These are phyloP conservation scores for Dicerorhinus sumatrensis DNA, from an alignment of 2,113 vertebrate genomes.

Conservation along the genomic window DNA sequence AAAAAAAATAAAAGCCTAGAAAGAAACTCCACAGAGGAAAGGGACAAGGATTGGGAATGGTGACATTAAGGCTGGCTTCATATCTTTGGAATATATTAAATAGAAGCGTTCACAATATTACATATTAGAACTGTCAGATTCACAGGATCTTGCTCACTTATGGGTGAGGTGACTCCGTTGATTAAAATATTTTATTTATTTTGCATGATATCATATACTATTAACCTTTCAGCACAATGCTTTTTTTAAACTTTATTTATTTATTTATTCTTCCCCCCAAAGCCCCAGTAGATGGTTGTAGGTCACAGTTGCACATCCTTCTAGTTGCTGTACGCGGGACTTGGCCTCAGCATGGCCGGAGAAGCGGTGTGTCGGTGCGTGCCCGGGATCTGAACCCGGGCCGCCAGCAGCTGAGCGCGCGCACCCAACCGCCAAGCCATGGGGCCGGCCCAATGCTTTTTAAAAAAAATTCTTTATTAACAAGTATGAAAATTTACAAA, in stretches of 20 bases:
- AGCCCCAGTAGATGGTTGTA: no score
- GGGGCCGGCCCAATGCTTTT: no score
- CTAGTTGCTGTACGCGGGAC: no score
- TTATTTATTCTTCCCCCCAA: no score
- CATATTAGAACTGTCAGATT: not conserved
- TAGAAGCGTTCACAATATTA: not conserved
- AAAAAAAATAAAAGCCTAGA: not conserved
- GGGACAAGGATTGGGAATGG: conserved; percentile 38
- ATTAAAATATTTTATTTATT: conserved; percentile 55
- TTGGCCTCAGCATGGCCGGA: no score
- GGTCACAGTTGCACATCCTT: no score
- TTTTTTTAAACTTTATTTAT: no score
- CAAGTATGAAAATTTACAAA: not conserved
- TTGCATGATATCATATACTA: not conserved
- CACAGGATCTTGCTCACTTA: not conserved
- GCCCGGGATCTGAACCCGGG: no score
- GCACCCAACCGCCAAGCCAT: no score
- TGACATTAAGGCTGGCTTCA: not conserved
- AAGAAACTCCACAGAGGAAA: conserved; percentile 32
- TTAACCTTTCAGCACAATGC: not conserved
- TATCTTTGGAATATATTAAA: not conserved
- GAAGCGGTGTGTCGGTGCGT: no score
- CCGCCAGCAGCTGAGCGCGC: no score
- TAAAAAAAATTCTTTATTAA: not conserved
- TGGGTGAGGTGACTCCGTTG: not conserved